These are phyloP conservation scores for Bicyclus anynana DNA, from an alignment of 1,140 invertebrate species.

Conservation along the genomic window DNA sequence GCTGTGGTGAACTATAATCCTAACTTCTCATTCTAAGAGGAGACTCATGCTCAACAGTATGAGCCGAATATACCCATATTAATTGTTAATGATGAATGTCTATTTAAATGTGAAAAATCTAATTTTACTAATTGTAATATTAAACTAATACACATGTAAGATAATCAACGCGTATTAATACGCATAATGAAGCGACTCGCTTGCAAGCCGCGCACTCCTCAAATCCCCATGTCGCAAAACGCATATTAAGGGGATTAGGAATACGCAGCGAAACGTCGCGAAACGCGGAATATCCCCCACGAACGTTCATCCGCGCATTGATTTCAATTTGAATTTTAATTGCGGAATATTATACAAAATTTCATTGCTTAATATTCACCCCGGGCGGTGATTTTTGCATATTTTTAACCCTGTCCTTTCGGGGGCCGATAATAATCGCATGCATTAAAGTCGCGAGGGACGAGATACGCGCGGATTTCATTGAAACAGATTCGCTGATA, in stretches of 20 bases:
- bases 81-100: no score
- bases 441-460: conserved; percentile 40
- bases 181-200: conserved; percentile 2
- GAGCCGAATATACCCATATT: no score
- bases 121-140: neutral
- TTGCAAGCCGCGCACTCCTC: conserved; percentile 15
- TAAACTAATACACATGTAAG: neutral
- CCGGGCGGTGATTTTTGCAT: conserved; percentile 71
- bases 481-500: conserved; percentile 54
- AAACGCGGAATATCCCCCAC: conserved; percentile 15
- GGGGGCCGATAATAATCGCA: conserved; percentile 61
- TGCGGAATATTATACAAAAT: conserved; percentile 75
- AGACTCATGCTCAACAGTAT: no score
- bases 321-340: conserved; percentile 79
- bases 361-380: conserved; percentile 75
- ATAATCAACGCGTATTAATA: neutral
- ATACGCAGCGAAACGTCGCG: conserved; percentile 23
- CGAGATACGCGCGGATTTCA: conserved; percentile 52
- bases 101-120: conserved; percentile 9
- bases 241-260: conserved; percentile 44
- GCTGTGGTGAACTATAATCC: no score
- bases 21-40: no score
- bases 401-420: conserved; percentile 51
- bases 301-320: conserved; percentile 66
- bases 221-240: conserved; percentile 33